Conservation (phyloP, 2,888 invertebrate species). For the Athalia rosae region DNA sequence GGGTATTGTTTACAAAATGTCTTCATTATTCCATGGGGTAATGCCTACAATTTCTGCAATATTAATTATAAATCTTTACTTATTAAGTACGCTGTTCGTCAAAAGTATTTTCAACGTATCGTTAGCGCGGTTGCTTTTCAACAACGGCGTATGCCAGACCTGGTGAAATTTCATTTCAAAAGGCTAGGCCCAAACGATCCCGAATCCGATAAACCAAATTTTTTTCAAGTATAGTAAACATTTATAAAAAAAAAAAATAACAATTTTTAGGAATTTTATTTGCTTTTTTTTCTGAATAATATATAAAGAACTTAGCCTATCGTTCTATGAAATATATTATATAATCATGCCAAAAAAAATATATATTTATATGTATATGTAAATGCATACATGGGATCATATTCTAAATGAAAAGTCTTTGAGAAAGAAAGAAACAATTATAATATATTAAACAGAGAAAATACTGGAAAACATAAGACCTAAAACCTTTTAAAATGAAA, state of each 20-base stretch:
- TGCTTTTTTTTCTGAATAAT: slow-evolving; percentile 52
- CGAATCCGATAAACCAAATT: slow-evolving; percentile 46
- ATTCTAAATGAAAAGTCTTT: slow-evolving; percentile 51
- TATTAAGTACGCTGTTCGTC: slow-evolving; percentile 34
- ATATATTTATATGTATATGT: slow-evolving; percentile 54
- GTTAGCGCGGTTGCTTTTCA: slow-evolving; percentile 16
- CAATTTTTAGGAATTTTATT: slow-evolving; percentile 44
- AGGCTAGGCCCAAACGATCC: slow-evolving; percentile 51
- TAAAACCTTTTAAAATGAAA: slow-evolving; percentile 65
- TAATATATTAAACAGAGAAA: slow-evolving; percentile 45
- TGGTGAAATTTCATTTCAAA: slow-evolving; percentile 56
- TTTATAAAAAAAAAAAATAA: slow-evolving; percentile 51
- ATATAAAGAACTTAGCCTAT: slow-evolving; percentile 57
- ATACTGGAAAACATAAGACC: slow-evolving; percentile 49
- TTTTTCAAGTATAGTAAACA: slow-evolving; percentile 49
- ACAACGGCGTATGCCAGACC: slow-evolving; percentile 21
- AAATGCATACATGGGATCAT: slow-evolving; percentile 57
- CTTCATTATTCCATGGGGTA: slow-evolving; percentile 1
- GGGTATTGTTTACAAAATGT: slow-evolving; percentile 11
- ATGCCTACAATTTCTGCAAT: slow-evolving; percentile 13
- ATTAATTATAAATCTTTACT: slow-evolving; percentile 8
- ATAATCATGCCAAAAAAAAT: slow-evolving; percentile 58
- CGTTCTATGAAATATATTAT: slow-evolving; percentile 57
- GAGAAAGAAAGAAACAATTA: slow-evolving; percentile 18
- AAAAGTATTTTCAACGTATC: slow-evolving; percentile 44